Base-by-base conservation (phyloP, 2,797 vertebrate species). In the Halcyon chelicuti region DNA sequence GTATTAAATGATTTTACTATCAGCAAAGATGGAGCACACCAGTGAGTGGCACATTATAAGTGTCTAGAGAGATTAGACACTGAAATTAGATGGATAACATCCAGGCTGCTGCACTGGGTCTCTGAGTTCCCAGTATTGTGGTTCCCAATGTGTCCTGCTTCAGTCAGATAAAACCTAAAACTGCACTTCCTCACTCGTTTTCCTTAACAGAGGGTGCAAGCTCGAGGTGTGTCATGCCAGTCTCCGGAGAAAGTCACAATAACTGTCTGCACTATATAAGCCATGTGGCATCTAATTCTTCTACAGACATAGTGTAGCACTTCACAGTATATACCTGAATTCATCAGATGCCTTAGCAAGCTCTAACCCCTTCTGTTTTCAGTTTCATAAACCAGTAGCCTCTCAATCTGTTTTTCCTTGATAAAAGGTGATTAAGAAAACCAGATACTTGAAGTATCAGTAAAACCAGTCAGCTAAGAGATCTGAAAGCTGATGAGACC, bases 1-100 rank as follows among this genome's bases (percentile, higher is more conserved):
- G 74, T 94, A 89, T 95, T 95, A 96, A 96, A 97, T 92, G 92
- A 96, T 96, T 95, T 95, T 81, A 77, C 94, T 96, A 96, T 96
- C 96, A 89, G 74, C 83, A 85, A 96, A 95, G 93, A 96, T 94
- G 88, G 80, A 96, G 90, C 80, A 95, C 88, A 71, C 71, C 88
- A 93, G 52, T 82, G 93, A 96, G 84, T 93, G 94, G 91, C 94
- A 95, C 94, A 97, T 96, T 96, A 61, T 88, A 96, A 96, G 88
- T 94, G 88, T 95, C 95, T 93, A 66, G 77, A 91, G 95, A 96
- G 96, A 97, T 96, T 94, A 96, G 96, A 95, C 94, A 90, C 92
- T 68, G 91, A 92, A 94, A 96, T 96, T 76, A 96, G 94, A 96
- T 52, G 93, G 91, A 92, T 95, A 94, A 86, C 90, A 87, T 87